phyloP scores from a whole-genome alignment of 2,888 invertebrate genomes.

The Pandemis cinnamomeana region DNA sequence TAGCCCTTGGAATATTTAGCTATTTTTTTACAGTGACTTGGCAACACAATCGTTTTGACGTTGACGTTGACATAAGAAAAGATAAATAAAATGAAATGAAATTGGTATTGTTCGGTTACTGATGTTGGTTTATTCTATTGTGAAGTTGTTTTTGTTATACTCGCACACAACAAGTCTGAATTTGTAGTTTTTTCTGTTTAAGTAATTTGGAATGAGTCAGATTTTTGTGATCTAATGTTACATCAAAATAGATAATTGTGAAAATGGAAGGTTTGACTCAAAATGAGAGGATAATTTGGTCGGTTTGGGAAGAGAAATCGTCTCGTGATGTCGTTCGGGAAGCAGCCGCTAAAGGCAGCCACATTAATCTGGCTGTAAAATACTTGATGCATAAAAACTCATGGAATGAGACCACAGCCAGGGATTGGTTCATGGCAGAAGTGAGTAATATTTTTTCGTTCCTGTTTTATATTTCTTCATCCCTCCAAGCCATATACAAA shows the following conservation, averaged over 20 bases:
- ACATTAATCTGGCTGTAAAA: slow-evolving; percentile 84
- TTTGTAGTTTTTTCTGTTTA: background rate
- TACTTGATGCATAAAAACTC: slow-evolving; percentile 84
- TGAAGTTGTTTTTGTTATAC: background rate
- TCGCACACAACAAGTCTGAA: background rate
- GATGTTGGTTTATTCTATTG: background rate
- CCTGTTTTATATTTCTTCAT: too few species aligned
- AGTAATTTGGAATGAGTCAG: background rate
- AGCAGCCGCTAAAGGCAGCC: slow-evolving; percentile 87
- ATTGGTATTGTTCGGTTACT: background rate
- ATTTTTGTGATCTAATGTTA: slow-evolving; percentile 20
- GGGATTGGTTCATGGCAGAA: slow-evolving; percentile 84
- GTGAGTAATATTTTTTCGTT: slow-evolving; percentile 58
- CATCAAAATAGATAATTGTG: slow-evolving; percentile 5
- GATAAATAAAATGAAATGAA: background rate
- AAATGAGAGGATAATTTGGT: slow-evolving; percentile 86
- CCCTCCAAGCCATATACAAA: too few species aligned
- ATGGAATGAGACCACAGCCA: slow-evolving; percentile 79
- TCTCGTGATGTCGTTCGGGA: slow-evolving; percentile 87
- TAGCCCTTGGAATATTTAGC: background rate
- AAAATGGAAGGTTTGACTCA: slow-evolving; percentile 84
- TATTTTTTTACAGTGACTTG: background rate
- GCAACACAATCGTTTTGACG: background rate
- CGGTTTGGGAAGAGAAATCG: slow-evolving; percentile 86
- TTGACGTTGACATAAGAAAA: background rate